A percentile compares a stretch with the other conserved stretches of the same genome.
phyloP scores from a whole-genome alignment of 2,113 vertebrate genomes.

The Pluvialis apricaria region DNA sequence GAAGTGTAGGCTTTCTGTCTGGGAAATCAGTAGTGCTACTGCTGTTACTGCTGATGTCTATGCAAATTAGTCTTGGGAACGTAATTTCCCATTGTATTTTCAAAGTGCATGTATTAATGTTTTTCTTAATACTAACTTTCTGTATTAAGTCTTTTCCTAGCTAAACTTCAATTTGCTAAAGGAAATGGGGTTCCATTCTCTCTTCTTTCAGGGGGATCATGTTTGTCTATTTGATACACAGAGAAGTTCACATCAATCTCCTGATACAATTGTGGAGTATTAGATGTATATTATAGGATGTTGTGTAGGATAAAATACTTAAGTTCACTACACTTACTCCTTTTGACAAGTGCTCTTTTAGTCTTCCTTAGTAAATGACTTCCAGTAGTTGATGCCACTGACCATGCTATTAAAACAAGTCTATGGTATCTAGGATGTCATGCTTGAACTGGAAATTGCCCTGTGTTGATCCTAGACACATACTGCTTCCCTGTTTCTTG shows the following conservation, averaged over 20 bases:
- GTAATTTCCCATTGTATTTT: background rate
- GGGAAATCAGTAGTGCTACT: background rate
- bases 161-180: background rate
- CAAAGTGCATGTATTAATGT: background rate
- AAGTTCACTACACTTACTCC: background rate
- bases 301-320: background rate
- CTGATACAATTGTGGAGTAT: background rate
- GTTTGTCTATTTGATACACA: background rate
- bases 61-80: background rate
- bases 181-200: background rate
- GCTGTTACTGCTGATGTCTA: background rate
- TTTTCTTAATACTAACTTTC: background rate
- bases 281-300: background rate
- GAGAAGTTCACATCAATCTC: background rate
- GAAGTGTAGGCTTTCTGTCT: background rate
- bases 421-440: background rate
- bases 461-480: background rate
- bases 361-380: background rate
- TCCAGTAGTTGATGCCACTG: background rate
- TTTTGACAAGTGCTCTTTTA: background rate
- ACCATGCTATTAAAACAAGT: background rate
- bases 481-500: background rate
- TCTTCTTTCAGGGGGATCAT: background rate
- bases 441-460: background rate
- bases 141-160: background rate